Percentiles rank a stretch among this genome's conserved stretches.
These are phyloP conservation scores for Globia sparganii DNA, from an alignment of 2,888 invertebrate genomes.

Conservation along the genomic window DNA sequence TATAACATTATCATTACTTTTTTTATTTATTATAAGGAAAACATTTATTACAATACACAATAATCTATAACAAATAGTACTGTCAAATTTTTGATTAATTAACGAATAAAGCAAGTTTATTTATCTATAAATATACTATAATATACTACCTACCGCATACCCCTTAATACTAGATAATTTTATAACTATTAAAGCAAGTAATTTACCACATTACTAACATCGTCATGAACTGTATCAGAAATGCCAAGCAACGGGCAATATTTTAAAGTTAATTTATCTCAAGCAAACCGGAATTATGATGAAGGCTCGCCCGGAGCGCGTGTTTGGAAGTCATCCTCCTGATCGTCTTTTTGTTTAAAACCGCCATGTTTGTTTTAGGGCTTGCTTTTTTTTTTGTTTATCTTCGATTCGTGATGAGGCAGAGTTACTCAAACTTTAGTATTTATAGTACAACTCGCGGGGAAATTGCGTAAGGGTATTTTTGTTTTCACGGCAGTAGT, in stretches of 20 bases:
- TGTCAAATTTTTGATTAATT: no score
- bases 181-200: neutral
- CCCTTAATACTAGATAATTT: no score
- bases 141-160: no score
- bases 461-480: no score
- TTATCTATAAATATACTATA: no score
- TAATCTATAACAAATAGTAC: no score
- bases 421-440: constrained; percentile 14
- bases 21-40: no score
- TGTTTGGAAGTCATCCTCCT: constrained; percentile 16
- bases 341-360: constrained; percentile 24
- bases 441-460: neutral
- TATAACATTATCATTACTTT: no score
- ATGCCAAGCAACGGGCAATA: neutral
- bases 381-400: constrained; percentile 12
- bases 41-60: no score
- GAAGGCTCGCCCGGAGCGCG: constrained; percentile 24
- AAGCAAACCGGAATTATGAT: constrained; percentile 28
- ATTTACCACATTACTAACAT: neutral
- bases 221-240: neutral
- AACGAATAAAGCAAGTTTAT: no score
- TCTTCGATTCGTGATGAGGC: neutral
- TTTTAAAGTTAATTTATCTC: neutral
- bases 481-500: no score
- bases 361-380: constrained; percentile 43